Base-by-base conservation (phyloP, 2,113 vertebrate genomes). In the Danionella cerebrum region DNA sequence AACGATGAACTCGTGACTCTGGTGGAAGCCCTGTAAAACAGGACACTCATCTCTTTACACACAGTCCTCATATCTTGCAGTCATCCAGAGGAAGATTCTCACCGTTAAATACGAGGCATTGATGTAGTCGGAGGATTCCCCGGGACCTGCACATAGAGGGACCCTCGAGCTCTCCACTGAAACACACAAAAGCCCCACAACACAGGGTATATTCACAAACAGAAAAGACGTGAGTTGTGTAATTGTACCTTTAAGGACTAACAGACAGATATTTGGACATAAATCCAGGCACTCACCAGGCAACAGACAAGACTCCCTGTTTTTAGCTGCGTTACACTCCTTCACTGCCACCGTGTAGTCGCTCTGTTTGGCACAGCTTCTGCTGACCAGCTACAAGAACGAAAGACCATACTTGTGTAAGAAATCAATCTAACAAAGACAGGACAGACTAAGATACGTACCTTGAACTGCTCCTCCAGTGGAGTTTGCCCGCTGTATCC, bases 61-160 rank as follows among this genome's bases (percentile, higher is more conserved):
- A 33, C 29, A 33, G 6, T 6, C 4, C n/a, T 5, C 36, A 10
- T 2, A 25, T 8, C 36, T 33, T 24, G n/a, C n/a, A n/a, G n/a
- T n/a, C n/a, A n/a, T n/a, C n/a, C 11, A 51, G 33, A 60, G 22
- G n/a, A 35, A 22, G 19, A 8, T 6, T 80, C 90, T 90, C 76
- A 98, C 96, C 92, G 86, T 90, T 69, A 97, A 84, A n/a, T 95
- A 98, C 53, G 96, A 98, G 51, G 94, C 95, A 67, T 98, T 98
- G 82, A 98, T 94, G 84, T 95, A 98, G 70, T 97, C 95, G 2
- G 93, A 88, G 24, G 89, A 78, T 81, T 97, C 96, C 31, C 88
- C 84, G 44, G 84, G 85, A 1, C 88, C 78, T 0, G 91, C 87
- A 0, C 90, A 90, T 76, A 98, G 87, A 75, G 89, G 87, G 48